Conservation (phyloP, 2,888 invertebrate genomes). For the Baronia brevicornis region DNA sequence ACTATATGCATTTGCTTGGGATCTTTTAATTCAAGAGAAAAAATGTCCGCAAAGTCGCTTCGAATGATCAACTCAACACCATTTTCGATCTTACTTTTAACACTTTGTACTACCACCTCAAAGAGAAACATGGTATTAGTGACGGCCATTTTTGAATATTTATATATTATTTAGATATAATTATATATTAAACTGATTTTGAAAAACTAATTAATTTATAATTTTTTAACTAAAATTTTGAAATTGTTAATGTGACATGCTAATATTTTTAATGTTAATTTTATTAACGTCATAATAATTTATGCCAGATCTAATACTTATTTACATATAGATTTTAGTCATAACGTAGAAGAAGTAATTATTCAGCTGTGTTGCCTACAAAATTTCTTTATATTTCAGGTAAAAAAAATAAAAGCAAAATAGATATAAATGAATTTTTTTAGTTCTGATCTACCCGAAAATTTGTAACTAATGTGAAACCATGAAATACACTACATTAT, state of each 20-base stretch:
- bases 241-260: slow-evolving; percentile 7
- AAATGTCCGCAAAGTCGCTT: slow-evolving; percentile 61
- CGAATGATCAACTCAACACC: slow-evolving; percentile 43
- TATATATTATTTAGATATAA: slow-evolving; percentile 6
- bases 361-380: slow-evolving; percentile 9
- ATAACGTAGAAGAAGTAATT: slow-evolving; percentile 3
- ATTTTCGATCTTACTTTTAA: slow-evolving; percentile 47
- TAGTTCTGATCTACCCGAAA: neutral
- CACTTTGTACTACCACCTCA: slow-evolving; percentile 58
- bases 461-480: too few species aligned
- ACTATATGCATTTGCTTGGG: slow-evolving; percentile 63
- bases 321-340: slow-evolving; percentile 1
- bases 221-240: slow-evolving; percentile 8
- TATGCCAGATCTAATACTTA: neutral
- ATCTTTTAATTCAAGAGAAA: slow-evolving; percentile 61
- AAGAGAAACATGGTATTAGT: slow-evolving; percentile 60
- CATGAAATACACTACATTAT: too few species aligned
- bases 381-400: slow-evolving; percentile 3
- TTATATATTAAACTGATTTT: slow-evolving; percentile 3
- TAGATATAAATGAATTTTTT: neutral
- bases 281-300: neutral
- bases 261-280: neutral
- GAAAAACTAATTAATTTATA: slow-evolving; percentile 4
- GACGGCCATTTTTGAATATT: slow-evolving; percentile 45
- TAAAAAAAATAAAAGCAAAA: neutral